Evolutionary conservation across 2,113 vertebrate species (phyloP).

Genomic region (Eublepharis macularius): DNA sequence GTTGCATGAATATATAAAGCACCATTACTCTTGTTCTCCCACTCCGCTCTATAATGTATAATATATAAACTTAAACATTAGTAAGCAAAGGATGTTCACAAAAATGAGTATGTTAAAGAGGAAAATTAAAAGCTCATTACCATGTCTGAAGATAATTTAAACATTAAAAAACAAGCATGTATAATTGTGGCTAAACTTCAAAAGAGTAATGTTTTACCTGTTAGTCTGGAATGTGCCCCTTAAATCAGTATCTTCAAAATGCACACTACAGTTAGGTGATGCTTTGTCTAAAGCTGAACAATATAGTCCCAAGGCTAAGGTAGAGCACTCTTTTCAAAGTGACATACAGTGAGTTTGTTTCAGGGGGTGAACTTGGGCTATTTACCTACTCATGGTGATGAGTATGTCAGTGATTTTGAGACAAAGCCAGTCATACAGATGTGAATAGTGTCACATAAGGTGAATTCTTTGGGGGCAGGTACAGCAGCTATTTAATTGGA

Average conservation of each 20-base stretch:
- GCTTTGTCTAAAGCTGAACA: neutral
- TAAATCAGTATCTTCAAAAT: neutral
- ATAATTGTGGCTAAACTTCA: neutral
- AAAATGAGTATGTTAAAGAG: neutral
- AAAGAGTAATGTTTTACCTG: neutral
- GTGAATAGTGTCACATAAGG: neutral
- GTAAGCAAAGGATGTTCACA: neutral
- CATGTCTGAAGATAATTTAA: neutral
- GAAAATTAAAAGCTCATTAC: neutral
- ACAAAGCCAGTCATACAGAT: neutral
- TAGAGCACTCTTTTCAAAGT: neutral
- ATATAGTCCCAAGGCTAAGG: neutral
- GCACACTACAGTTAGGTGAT: neutral
- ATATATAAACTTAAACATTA: conserved; percentile 14
- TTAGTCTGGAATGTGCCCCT: neutral
- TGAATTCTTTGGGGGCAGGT: too few species aligned
- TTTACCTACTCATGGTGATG: neutral
- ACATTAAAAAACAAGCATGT: neutral
- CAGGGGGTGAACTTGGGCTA: neutral
- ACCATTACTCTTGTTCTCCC: neutral
- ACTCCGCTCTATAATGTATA: neutral
- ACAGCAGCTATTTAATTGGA: too few species aligned
- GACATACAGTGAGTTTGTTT: neutral
- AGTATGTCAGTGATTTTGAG: neutral
- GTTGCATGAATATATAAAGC: neutral